Base-by-base conservation (phyloP, 2,113 vertebrate genomes). In the Ceyx cyanopectus region DNA sequence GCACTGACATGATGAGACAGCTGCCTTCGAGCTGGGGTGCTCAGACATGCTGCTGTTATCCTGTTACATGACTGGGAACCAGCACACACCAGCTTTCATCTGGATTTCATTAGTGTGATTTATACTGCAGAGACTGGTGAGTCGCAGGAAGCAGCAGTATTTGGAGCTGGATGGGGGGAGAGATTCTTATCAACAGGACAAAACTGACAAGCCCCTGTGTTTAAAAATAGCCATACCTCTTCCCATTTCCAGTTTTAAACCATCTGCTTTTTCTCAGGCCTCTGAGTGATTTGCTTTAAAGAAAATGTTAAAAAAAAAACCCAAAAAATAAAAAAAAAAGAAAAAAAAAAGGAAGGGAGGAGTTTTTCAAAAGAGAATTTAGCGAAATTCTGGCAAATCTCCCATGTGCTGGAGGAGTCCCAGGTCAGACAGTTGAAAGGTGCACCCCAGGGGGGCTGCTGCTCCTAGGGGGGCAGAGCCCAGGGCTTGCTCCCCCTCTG, bases 71-170 rank as follows among this genome's bases (percentile, higher is more conserved):
- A 91, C 84, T 92, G 84, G 90, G 91, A 92, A 87, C 66, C 94
- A 95, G 93, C 95, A 93, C 89, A 72, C 94, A 93, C 84, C 85
- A 81, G 87, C 87, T 93, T 96, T 95, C 94, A 95, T 86, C 95
- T 94, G 94, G 81, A 84, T 95, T 95, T 93, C 89, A 89, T 96
- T 92, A 89, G 57, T 85, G 87, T 96, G 94, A 94, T 94, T 96
- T 93, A 94, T 92, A 83, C 78, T 51, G 0, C 14, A 89, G 83
- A 78, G 94, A 75, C 89, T 93, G 57, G 86, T 95, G 95, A 94
- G 91, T 94, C 19, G 0, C 91, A 94, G 93, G 95, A 96, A 96
- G 60, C 78, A 2, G 60, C 89, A 92, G 79, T 14, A 84, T 87
- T 61, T 3, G 1, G 86, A 60, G 66, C 19, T 41, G 48, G 29